Base-by-base conservation (phyloP, 2,797 vertebrate genomes). In the Paguma larvata region DNA sequence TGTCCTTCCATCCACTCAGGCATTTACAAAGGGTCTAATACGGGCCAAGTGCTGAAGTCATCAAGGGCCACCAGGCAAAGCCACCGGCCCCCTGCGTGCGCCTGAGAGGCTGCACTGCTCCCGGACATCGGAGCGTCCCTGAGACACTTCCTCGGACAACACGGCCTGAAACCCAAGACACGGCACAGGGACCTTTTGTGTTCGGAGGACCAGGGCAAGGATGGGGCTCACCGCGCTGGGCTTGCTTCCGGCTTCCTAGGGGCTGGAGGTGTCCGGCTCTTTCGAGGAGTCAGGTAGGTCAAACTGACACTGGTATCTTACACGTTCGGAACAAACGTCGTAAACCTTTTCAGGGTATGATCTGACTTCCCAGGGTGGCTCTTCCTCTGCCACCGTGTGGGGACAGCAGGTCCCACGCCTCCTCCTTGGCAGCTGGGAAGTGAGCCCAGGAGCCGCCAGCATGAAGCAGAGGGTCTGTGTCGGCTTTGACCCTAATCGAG, bases 201-300 rank as follows among this genome's bases (percentile, higher is more conserved):
- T 25, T 93, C 83, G 19, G 34, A 41, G 48, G 56, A 77, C n/a
- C 13, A 16, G 30, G 75, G 21, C 67, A 65, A 19, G 51, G 34
- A 34, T 5, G 3, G 72, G 30, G 75, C n/a, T 72, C 41, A 2
- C 0, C 0, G 73, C 5, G 1, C 44, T n/a, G 30, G 63, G 56
- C 72, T 70, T 0, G 0, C 44, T 2, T 3, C 3, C 6, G 23
- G 46, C 27, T 4, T 53, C 27, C 13, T 5, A 3, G 10, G 23
- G 19, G 21, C 46, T 2, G 2, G 30, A 63, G 34, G 30, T 32
- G 44, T 32, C 46, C 46, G 1, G 63, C 23, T 62, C 48, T 19
- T 44, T 38, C 11, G 38, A 38, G 11, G 53, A 73, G 13, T n/a
- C 12, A 11, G 6, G 30, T 4, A 48, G 32, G 25, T 70, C 83